Percentiles rank a stretch among this genome's conserved stretches.
These are phyloP conservation scores for Lordiphosa andalusiaca DNA, from an alignment of 2,888 invertebrate species.

Conservation along the genomic window DNA sequence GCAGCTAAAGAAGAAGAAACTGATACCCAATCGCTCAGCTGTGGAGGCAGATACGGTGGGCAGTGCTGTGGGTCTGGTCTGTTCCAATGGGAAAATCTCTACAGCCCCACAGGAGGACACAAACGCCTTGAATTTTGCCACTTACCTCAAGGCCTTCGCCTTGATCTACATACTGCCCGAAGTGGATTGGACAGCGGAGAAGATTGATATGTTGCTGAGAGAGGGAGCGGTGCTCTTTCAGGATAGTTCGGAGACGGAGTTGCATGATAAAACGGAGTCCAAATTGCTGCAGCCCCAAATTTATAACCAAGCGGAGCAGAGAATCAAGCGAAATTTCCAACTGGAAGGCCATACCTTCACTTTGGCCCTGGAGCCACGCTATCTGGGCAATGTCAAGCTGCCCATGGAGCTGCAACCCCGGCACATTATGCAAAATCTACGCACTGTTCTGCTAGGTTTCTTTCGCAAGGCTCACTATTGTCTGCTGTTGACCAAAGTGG, in stretches of 20 bases:
- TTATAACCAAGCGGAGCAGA: conserved; percentile 45
- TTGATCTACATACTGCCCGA: conserved; percentile 74
- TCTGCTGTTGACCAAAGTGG: conserved; percentile 52
- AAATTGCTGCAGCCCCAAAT: conserved; percentile 17
- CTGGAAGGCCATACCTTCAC: conserved; percentile 69
- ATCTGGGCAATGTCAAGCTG: conserved; percentile 9
- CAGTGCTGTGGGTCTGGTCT: conserved; percentile 26
- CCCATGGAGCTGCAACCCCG: conserved; percentile 8
- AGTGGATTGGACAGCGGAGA: conserved; percentile 67
- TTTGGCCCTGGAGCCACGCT: conserved; percentile 52
- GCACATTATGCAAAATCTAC: conserved; percentile 43
- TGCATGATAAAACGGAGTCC: not conserved
- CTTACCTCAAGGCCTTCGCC: conserved; percentile 73
- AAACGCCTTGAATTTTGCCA: conserved; percentile 56
- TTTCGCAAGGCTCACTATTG: conserved; percentile 66
- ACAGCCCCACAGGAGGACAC: conserved; percentile 17
- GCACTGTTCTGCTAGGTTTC: conserved; percentile 50
- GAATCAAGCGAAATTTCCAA: conserved; percentile 62
- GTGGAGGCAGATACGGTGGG: conserved; percentile 29
- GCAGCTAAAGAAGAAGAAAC: not conserved
- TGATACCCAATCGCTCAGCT: not conserved
- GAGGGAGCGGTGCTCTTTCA: conserved; percentile 62
- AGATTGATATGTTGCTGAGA: conserved; percentile 66
- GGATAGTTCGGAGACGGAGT: conserved; percentile 12
- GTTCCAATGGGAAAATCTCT: conserved; percentile 13